Percentiles rank a stretch among this genome's conserved stretches.
These are phyloP conservation scores for Falco berigora DNA, from an alignment of 2,797 vertebrate species.

Conservation along the genomic window DNA sequence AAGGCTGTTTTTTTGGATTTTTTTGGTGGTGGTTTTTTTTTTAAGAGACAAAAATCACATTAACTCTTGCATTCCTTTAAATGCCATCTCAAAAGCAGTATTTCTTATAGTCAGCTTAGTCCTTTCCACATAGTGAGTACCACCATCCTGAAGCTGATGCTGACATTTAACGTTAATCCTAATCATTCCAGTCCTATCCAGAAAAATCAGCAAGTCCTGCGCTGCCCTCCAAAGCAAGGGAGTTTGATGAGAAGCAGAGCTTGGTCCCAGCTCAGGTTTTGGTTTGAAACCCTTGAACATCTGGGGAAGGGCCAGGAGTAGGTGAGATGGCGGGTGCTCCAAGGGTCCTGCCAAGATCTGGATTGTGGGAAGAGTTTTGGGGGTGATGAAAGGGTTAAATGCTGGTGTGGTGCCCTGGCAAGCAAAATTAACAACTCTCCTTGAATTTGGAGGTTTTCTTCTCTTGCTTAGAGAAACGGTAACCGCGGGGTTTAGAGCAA, in stretches of 20 bases:
- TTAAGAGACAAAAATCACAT: neutral
- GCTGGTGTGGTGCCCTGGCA: neutral
- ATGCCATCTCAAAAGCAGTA: neutral
- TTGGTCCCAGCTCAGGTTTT: neutral
- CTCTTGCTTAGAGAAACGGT: neutral
- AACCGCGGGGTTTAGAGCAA: neutral
- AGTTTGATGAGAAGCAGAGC: neutral
- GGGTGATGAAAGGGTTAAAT: neutral
- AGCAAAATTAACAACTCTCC: neutral
- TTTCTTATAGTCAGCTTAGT: neutral
- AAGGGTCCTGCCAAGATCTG: neutral
- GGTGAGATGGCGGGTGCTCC: neutral
- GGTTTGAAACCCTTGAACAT: rapidly evolving
- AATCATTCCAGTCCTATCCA: neutral
- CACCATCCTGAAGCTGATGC: neutral
- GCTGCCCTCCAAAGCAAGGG: neutral
- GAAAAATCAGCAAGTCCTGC: neutral
- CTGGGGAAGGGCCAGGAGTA: neutral
- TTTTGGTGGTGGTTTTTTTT: neutral
- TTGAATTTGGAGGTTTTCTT: neutral
- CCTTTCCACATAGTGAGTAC: neutral
- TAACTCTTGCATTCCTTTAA: neutral
- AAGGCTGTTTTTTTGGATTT: neutral
- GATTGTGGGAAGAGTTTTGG: neutral
- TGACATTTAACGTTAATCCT: neutral